Evolutionary conservation across 2,113 vertebrate genomes (phyloP).

Genomic region (Xerus inauris): DNA sequence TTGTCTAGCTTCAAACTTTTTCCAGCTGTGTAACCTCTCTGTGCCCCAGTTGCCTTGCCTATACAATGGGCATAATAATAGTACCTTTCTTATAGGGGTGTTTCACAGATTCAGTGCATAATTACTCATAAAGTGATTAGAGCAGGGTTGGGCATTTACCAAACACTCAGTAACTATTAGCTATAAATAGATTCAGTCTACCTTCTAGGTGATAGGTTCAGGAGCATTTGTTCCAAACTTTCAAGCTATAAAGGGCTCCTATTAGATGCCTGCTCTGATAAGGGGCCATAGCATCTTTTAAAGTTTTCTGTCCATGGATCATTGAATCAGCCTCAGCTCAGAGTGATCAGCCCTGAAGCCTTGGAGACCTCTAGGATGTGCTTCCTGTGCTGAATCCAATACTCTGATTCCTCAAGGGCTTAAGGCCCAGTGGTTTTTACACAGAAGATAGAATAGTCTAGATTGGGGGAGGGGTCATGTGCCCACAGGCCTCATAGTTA

Average conservation of each 20-base stretch:
- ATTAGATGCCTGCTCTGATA: not conserved
- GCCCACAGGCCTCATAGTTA: not conserved
- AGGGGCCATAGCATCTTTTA: not conserved
- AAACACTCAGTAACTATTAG: slow-evolving; percentile 35
- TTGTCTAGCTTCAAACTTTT: not conserved
- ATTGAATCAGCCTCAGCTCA: not conserved
- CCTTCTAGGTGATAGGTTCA: not conserved
- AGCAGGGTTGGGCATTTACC: not conserved
- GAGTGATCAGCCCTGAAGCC: not conserved
- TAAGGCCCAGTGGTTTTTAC: not conserved
- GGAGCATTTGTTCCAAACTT: not conserved
- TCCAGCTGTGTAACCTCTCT: not conserved
- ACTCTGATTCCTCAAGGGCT: not conserved
- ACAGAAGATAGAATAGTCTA: not conserved
- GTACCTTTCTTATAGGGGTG: not conserved
- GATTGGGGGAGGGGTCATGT: not conserved
- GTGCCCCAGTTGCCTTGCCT: not conserved
- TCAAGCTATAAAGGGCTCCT: not conserved
- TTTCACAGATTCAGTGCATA: slow-evolving; percentile 6
- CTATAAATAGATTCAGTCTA: slow-evolving; percentile 29
- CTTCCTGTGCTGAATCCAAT: not conserved
- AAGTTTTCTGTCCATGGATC: slow-evolving; percentile 4
- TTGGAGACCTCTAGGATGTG: not conserved
- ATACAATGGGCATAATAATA: not conserved
- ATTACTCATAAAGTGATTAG: slow-evolving; percentile 7